These are phyloP conservation scores for Pseudochaenichthys georgianus DNA, from an alignment of 2,797 vertebrate species.

Conservation along the genomic window DNA sequence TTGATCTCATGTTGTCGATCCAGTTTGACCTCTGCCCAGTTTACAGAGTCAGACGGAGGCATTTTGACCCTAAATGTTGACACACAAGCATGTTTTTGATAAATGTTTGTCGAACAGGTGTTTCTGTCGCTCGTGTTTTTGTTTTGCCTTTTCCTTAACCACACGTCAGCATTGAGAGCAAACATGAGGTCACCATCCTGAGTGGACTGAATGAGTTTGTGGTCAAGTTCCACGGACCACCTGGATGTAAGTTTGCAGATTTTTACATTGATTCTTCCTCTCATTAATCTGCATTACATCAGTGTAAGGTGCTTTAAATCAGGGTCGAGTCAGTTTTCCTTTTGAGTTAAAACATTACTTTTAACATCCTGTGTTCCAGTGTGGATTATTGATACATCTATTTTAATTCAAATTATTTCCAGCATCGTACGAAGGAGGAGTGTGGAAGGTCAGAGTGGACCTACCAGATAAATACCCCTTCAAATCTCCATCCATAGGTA, in stretches of 20 bases:
- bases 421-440: slow-evolving; percentile 96
- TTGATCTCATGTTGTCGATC: slow-evolving; percentile 61
- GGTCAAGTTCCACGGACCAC: slow-evolving; percentile 97
- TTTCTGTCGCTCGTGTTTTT: slow-evolving; percentile 13
- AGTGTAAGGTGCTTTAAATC: background rate
- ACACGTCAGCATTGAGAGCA: slow-evolving; percentile 92
- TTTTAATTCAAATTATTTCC: slow-evolving; percentile 28
- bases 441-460: slow-evolving; percentile 99
- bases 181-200: slow-evolving; percentile 96
- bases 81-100: background rate
- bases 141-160: slow-evolving; percentile 83
- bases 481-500: slow-evolving; percentile 99
- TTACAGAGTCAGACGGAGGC: background rate
- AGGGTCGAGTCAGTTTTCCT: background rate
- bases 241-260: slow-evolving; percentile 90
- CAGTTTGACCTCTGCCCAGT: slow-evolving; percentile 31
- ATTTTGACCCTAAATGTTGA: background rate
- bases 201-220: slow-evolving; percentile 97
- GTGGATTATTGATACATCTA: background rate
- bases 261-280: background rate
- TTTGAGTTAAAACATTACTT: background rate
- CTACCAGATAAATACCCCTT: slow-evolving; percentile 99
- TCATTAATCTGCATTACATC: background rate
- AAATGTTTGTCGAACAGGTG: background rate
- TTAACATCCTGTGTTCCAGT: background rate